Evolutionary conservation across 64 coral and sea anemone genomes (phyloP), one percentile per base, ranked within the genome.

Genomic region (Montipora efflorescens): DNA sequence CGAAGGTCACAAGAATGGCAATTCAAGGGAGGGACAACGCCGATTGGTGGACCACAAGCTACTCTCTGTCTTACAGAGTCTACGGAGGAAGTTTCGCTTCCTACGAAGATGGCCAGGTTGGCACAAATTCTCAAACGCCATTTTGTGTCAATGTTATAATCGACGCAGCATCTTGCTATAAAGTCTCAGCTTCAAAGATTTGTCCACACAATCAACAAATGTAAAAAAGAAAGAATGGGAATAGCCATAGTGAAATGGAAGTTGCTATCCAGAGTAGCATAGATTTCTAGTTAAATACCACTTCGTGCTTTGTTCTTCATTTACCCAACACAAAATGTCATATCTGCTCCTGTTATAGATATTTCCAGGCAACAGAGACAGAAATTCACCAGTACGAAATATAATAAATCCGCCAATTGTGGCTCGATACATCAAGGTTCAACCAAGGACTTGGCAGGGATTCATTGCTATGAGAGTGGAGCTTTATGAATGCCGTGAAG

Each of bases 351-450:
- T 5, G 5, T 57, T 57, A 57, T 10, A 57, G 79, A 43, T 82
- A 82, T 82, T 82, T 82, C 79, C 57, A 62, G 79, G 79, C 10
- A 82, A 62, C 28, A 59, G 79, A 62, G 79, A 82, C 79, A 82
- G 79, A 44, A 82, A 82, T 82, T 61, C 79, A 14, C 55, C 55
- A 36, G 79, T 43, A 10, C 58, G 79, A 5, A 82, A 44, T 51
- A 62, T 82, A 3, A 16, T 82, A 2, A 82, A 82, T 43, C 79
- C 79, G 61, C 79, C 79, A 55, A 82, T 82, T 8, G 52, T 82
- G 9, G 79, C 79, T 2, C 52, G 58, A 8, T 82, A 61, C 55
- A 62, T 82, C 55, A 82, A 62, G 23, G 23, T 82, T 62, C 79
- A 82, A 5, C 79, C 79, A n/a, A 82, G 61, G 57, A 82, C 79